Conservation (phyloP, 2,113 vertebrate genomes). For the Serilophus lunatus region DNA sequence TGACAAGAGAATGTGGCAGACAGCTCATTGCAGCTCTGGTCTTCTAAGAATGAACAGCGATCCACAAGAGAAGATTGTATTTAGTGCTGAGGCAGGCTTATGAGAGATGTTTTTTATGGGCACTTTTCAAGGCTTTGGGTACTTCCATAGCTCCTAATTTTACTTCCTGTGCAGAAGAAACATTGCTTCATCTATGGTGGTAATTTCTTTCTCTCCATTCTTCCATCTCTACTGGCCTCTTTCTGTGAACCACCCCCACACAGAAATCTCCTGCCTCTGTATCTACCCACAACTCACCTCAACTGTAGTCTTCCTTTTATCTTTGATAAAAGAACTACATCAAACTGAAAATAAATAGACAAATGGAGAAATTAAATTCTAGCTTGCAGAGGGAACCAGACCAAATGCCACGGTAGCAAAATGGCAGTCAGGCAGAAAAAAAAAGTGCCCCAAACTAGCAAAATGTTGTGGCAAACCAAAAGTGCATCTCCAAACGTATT, state of each 20-base stretch:
- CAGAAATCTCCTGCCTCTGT: neutral
- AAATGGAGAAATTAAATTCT: neutral
- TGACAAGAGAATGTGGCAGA: neutral
- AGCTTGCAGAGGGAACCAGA: neutral
- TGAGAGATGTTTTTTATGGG: neutral
- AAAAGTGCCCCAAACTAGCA: neutral
- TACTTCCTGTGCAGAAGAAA: neutral
- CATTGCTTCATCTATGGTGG: neutral
- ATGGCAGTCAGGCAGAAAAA: neutral
- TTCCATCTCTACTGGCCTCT: neutral
- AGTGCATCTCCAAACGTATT: neutral
- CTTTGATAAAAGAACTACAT: neutral
- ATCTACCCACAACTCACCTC: neutral
- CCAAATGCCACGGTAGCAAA: neutral
- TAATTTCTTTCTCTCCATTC: neutral
- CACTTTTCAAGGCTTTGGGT: neutral
- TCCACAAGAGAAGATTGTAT: neutral
- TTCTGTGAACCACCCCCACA: too few species aligned
- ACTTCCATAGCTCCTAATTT: neutral
- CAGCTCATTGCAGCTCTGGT: neutral
- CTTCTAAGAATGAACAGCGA: neutral
- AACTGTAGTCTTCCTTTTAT: neutral
- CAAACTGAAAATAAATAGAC: neutral
- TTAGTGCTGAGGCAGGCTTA: neutral
- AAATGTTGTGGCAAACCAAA: neutral